Evolutionary conservation across 2,797 vertebrate species (phyloP), one percentile per base, ranked within the genome.

Genomic region (Scomberomorus guttatus): DNA sequence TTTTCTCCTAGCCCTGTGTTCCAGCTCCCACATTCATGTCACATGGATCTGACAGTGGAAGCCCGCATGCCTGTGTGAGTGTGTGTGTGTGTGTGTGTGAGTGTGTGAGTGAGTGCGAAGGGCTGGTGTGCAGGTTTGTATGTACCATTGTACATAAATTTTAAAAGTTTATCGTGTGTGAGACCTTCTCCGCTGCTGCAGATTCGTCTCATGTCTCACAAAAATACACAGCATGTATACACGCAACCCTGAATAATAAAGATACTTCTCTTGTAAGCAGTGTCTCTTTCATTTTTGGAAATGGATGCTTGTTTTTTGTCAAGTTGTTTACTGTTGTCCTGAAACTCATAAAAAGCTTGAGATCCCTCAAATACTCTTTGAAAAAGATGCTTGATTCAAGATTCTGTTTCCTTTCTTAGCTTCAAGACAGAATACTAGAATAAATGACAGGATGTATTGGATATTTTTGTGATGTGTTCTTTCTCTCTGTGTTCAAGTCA

Each of bases 201-300:
- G 20, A 29, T 46, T n/a, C 27, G 17, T 44, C 44, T 27, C 15
- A 0, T 68, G 27, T n/a, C n/a, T n/a, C n/a, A 32, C 27, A 22
- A 60, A 50, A 22, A 15, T 2, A 22, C 44, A 14, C 25, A 39
- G 42, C 69, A 64, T 89, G 77, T 69, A 66, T 20, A 39, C 39
- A 32, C 60, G 73, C 63, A 75, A 50, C 20, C n/a, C 39, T 34
- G 27, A 64, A 77, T 55, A 79, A 86, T 86, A 83, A 86, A 89
- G 5, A 14, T 27, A 25, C 59, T 75, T 65, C 25, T 48, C 37
- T 42, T 29, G 50, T 17, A 44, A 60, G 6, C 63, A 6, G 32
- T 37, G 52, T 18, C 52, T 11, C 17, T 54, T 57, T 76, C 1
- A 69, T 66, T 59, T 62, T 79, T 82, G 8, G 39, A 17, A 74